phyloP scores from a whole-genome alignment of 2,797 vertebrate genomes.

The Microctenopoma stevenorrisi region DNA sequence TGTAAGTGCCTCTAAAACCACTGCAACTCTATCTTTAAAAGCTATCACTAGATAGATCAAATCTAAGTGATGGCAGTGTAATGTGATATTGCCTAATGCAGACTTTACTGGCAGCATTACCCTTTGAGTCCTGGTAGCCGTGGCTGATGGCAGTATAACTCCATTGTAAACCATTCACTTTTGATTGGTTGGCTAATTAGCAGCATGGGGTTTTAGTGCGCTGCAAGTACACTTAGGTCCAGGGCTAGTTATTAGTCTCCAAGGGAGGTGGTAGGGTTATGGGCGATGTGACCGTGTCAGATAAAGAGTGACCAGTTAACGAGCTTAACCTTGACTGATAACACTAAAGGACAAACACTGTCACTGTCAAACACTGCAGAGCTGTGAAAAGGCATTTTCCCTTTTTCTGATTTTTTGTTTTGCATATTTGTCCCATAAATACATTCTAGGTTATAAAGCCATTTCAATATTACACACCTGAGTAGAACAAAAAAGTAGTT shows the following conservation, averaged over 20 bases:
- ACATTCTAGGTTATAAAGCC: no score
- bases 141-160: constrained; percentile 55
- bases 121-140: constrained; percentile 40
- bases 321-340: constrained; percentile 53
- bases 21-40: constrained; percentile 60
- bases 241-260: constrained; percentile 54
- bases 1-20: constrained; percentile 43
- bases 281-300: constrained; percentile 42
- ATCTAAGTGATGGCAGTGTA: constrained; percentile 58
- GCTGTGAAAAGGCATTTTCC: no score
- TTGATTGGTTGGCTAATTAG: constrained; percentile 63
- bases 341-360: constrained; percentile 39
- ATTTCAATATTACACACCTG: no score
- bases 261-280: constrained; percentile 40
- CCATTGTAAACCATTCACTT: constrained; percentile 59
- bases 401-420: no score
- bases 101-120: constrained; percentile 56
- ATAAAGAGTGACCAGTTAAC: constrained; percentile 62
- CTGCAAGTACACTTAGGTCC: constrained; percentile 55
- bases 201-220: constrained; percentile 63
- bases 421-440: no score
- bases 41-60: constrained; percentile 59
- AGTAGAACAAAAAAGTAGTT: no score
- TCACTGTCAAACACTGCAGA: not conserved
- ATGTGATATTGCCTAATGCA: constrained; percentile 58